phyloP scores from a whole-genome alignment of 2,113 vertebrate species.

The Antechinus flavipes region DNA sequence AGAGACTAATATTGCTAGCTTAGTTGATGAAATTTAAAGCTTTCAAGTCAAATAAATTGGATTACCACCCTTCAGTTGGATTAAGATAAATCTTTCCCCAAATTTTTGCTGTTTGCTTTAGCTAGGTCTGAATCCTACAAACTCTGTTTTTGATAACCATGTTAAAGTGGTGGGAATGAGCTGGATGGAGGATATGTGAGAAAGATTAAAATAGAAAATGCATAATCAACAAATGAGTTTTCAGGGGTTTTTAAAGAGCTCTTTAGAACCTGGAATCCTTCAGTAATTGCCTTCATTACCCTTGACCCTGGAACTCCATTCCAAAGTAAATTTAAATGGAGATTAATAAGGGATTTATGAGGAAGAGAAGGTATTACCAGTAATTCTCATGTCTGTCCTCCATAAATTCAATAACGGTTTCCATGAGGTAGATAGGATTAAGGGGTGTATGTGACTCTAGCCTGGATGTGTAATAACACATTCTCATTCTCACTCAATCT shows the following conservation, averaged over 20 bases:
- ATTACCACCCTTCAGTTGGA: slow-evolving; percentile 80
- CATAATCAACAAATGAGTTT: slow-evolving; percentile 66
- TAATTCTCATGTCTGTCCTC: slow-evolving; percentile 28
- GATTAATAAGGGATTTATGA: slow-evolving; percentile 67
- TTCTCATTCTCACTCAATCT: background rate
- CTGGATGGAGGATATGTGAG: slow-evolving; percentile 50
- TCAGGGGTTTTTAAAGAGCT: slow-evolving; percentile 46
- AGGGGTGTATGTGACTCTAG: background rate
- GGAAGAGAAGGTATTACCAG: slow-evolving; percentile 42
- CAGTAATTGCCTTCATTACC: slow-evolving; percentile 71
- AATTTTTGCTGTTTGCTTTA: slow-evolving; percentile 80
- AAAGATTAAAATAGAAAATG: slow-evolving; percentile 73
- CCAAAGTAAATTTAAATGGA: slow-evolving; percentile 57
- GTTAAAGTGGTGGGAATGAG: slow-evolving; percentile 41
- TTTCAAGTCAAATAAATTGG: slow-evolving; percentile 76
- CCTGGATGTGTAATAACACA: background rate
- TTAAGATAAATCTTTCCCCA: slow-evolving; percentile 81
- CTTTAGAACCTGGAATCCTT: slow-evolving; percentile 60
- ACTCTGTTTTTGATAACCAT: slow-evolving; percentile 72
- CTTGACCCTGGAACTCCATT: slow-evolving; percentile 59
- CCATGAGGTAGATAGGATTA: background rate
- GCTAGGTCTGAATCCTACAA: slow-evolving; percentile 72
- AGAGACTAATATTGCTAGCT: slow-evolving; percentile 62
- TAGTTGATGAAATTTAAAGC: slow-evolving; percentile 74
- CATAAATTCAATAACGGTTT: slow-evolving; percentile 15